These are phyloP conservation scores for Vicugna pacos DNA, from an alignment of 2,113 vertebrate species.

Conservation along the genomic window DNA sequence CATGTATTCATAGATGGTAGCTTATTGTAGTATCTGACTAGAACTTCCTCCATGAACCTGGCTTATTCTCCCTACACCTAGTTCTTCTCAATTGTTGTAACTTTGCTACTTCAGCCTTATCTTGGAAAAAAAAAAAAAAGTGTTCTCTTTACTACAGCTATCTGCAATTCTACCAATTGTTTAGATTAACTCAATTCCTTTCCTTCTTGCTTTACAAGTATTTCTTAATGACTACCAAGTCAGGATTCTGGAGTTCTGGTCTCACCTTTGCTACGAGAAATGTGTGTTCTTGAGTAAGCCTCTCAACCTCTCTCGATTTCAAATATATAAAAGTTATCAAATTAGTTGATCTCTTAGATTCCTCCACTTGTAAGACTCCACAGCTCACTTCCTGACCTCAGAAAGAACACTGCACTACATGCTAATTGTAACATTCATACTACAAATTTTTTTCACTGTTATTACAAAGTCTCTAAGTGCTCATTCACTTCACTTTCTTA, in stretches of 20 bases:
- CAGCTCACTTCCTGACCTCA: background rate
- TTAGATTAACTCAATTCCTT: conserved; percentile 31
- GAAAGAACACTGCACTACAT: background rate
- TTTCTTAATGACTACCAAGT: conserved; percentile 26
- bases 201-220: conserved; percentile 17
- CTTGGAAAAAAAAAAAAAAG: background rate
- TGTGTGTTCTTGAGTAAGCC: background rate
- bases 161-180: background rate
- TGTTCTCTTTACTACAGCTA: background rate
- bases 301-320: background rate
- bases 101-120: background rate
- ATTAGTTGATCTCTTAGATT: conserved; percentile 13
- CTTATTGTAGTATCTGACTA: background rate
- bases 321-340: background rate
- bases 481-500: conserved; percentile 8
- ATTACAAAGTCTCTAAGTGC: background rate
- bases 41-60: background rate
- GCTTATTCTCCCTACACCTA: background rate
- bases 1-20: background rate
- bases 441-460: background rate
- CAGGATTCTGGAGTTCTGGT: background rate
- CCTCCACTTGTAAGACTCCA: background rate
- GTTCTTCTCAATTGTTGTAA: background rate
- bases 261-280: background rate
- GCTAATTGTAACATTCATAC: conserved; percentile 9